Conservation (phyloP, 2,113 vertebrate genomes). For the Chaetorhynchus papuensis region DNA sequence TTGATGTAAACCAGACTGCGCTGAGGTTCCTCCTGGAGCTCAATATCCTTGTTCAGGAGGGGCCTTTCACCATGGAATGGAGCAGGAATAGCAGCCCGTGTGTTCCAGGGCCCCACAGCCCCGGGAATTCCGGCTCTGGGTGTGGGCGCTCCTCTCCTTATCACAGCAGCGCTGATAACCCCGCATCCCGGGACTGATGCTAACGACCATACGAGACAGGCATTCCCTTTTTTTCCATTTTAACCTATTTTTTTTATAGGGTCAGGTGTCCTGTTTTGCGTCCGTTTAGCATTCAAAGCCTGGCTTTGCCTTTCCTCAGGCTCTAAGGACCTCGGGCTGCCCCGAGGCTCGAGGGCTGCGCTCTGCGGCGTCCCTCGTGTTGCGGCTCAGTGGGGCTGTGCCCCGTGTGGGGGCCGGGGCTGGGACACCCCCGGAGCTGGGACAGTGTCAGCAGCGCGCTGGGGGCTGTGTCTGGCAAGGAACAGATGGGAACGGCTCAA, state of each 20-base stretch:
- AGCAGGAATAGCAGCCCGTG: neutral
- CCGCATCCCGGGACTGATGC: neutral
- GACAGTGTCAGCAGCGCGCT: neutral
- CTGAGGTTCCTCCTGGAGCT: neutral
- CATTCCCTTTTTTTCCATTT: neutral
- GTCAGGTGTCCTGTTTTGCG: accelerated
- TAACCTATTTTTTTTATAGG: neutral
- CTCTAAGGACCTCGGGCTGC: neutral
- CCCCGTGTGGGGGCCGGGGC: neutral
- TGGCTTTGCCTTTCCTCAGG: neutral
- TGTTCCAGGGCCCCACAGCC: neutral
- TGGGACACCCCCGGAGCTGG: neutral
- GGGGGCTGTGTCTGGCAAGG: neutral
- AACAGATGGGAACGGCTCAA: neutral
- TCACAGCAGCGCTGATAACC: neutral
- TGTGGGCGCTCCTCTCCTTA: neutral
- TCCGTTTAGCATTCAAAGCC: neutral
- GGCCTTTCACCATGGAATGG: neutral
- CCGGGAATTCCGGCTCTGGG: neutral
- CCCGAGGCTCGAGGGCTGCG: neutral
- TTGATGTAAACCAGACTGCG: neutral
- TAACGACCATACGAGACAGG: accelerated
- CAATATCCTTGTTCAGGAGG: neutral
- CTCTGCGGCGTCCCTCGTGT: accelerated
- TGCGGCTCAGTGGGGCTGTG: neutral